Evolutionary conservation across 23 tunicate genomes (phyloP).

Genomic region (Botrylloides violaceus): DNA sequence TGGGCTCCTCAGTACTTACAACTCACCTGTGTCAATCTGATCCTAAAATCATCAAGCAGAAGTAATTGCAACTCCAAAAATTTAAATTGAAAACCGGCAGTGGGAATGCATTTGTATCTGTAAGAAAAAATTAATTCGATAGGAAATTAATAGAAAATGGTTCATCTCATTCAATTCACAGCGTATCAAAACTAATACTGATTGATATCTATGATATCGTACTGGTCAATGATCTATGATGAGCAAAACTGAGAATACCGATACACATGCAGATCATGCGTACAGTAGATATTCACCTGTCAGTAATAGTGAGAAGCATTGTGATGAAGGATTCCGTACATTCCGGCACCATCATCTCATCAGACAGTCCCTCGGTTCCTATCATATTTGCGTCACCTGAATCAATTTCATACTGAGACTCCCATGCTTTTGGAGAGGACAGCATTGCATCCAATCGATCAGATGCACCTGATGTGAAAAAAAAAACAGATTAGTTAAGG

Average conservation of each 20-base stretch:
- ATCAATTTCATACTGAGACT: slow-evolving; percentile 26
- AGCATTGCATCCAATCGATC: slow-evolving; percentile 63
- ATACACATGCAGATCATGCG: no score
- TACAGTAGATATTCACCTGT: slow-evolving; percentile 62
- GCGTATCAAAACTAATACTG: no score
- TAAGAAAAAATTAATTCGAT: background rate
- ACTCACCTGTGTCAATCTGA: slow-evolving; percentile 72
- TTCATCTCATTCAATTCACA: background rate
- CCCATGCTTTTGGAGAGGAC: slow-evolving; percentile 61
- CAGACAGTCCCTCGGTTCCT: slow-evolving; percentile 26
- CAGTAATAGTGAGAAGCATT: slow-evolving; percentile 72
- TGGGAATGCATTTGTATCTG: slow-evolving; percentile 78
- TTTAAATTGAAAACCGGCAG: slow-evolving; percentile 35
- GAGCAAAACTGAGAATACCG: no score
- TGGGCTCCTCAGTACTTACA: no score
- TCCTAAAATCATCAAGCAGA: slow-evolving; percentile 73
- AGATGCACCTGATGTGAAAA: slow-evolving; percentile 28
- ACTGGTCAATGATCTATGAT: no score
- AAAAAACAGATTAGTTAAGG: background rate
- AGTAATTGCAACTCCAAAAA: slow-evolving; percentile 69
- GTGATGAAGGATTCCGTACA: slow-evolving; percentile 79
- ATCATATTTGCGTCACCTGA: slow-evolving; percentile 14
- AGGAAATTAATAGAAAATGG: background rate
- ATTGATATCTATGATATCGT: no score
- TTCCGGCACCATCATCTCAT: slow-evolving; percentile 72